These are phyloP conservation scores for Megaceryle alcyon DNA, from an alignment of 2,797 vertebrate genomes.

Conservation along the genomic window DNA sequence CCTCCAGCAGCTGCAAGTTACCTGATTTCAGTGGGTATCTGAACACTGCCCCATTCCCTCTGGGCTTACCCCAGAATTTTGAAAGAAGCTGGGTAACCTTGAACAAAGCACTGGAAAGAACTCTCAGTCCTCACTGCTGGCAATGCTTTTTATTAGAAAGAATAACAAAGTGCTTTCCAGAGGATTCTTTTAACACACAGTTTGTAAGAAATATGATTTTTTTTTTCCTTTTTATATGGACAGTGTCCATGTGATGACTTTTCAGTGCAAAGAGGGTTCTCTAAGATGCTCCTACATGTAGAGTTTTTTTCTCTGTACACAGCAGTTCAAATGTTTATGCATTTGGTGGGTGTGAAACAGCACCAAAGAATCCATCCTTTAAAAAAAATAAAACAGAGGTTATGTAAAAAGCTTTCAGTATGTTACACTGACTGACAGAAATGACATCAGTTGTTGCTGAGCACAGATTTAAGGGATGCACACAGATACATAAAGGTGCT, in stretches of 20 bases:
- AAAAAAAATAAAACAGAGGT: neutral
- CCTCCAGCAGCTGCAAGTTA: neutral
- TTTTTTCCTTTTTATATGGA: neutral
- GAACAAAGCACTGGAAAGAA: neutral
- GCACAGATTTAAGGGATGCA: neutral
- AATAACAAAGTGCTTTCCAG: conserved; percentile 57
- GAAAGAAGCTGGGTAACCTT: neutral
- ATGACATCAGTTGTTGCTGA: neutral
- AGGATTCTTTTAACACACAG: conserved; percentile 27
- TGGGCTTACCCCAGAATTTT: neutral
- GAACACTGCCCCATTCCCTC: neutral
- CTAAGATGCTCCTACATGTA: neutral
- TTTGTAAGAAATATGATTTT: neutral
- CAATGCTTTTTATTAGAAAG: conserved; percentile 73
- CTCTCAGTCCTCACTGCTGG: neutral
- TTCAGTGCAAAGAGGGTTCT: conserved; percentile 29
- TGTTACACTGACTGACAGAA: neutral
- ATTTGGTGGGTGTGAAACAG: neutral
- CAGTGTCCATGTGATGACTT: neutral
- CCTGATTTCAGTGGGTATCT: neutral
- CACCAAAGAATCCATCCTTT: neutral
- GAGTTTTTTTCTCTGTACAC: neutral
- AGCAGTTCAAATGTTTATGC: neutral
- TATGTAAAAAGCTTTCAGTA: neutral
- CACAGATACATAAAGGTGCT: neutral